These are phyloP conservation scores for Mimas tiliae DNA, from an alignment of 2,888 invertebrate species.

Conservation along the genomic window DNA sequence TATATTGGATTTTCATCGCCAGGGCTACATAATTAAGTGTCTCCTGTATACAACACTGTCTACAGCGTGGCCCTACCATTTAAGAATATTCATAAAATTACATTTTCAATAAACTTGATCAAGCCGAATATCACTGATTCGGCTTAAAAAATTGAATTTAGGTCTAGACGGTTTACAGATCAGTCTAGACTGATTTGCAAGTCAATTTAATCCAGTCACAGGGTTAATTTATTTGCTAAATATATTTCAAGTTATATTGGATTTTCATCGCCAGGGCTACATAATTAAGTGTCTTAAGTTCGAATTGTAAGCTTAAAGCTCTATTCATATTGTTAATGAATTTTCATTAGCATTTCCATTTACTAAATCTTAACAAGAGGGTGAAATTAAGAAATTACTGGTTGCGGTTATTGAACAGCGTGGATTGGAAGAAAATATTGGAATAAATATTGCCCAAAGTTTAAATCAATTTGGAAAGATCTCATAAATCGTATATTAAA, in stretches of 20 bases:
- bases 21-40: constrained; percentile 3
- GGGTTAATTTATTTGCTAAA: constrained; percentile 17
- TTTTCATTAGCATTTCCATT: constrained; percentile 8
- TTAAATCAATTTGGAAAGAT: no score
- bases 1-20: neutral
- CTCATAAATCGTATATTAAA: no score
- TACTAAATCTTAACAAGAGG: constrained; percentile 2
- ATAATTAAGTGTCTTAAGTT: constrained; percentile 12
- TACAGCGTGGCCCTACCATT: no score
- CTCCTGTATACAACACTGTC: neutral
- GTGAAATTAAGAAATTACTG: neutral
- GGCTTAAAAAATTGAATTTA: neutral
- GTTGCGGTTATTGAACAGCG: neutral
- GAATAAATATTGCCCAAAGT: no score
- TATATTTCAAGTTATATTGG: constrained; percentile 10
- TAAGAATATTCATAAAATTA: no score
- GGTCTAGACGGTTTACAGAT: neutral
- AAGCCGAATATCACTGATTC: neutral
- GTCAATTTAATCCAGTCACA: neutral
- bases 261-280: neutral
- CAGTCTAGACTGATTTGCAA: constrained; percentile 7
- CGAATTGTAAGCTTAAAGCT: constrained; percentile 7
- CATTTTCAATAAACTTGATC: neutral
- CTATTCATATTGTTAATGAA: constrained; percentile 14
- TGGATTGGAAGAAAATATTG: no score